These are phyloP conservation scores for Cynopterus sphinx DNA, from an alignment of 2,797 vertebrate species.

Conservation along the genomic window DNA sequence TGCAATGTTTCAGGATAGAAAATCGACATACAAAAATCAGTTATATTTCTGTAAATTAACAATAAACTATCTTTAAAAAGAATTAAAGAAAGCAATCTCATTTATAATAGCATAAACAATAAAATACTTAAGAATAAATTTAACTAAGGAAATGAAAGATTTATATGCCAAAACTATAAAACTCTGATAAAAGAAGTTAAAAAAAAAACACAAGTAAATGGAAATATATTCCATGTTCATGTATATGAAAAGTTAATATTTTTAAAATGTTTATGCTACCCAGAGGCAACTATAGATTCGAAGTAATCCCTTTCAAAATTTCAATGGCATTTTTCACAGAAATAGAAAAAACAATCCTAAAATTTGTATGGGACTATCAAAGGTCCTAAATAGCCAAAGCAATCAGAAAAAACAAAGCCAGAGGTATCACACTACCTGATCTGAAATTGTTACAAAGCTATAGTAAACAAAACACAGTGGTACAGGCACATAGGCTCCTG, in stretches of 20 bases:
- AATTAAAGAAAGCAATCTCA: background rate
- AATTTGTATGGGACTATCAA: background rate
- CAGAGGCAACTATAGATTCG: background rate
- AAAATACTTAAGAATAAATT: background rate
- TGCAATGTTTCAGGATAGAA: background rate
- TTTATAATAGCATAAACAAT: background rate
- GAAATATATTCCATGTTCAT: background rate
- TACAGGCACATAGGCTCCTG: background rate
- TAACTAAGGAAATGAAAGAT: background rate
- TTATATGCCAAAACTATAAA: background rate
- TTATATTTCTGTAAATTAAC: background rate
- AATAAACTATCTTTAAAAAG: background rate
- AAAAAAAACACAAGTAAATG: background rate
- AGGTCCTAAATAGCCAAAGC: background rate
- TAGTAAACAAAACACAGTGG: background rate
- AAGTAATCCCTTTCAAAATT: background rate
- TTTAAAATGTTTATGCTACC: background rate
- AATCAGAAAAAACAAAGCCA: background rate
- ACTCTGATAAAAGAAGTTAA: background rate
- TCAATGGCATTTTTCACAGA: background rate
- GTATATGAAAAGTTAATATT: background rate
- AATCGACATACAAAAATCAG: background rate
- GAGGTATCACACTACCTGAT: background rate
- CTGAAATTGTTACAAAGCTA: background rate
- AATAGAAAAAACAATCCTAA: background rate